Conservation (phyloP, 2,888 invertebrate genomes). For the Drosophila parthenogenetica region DNA sequence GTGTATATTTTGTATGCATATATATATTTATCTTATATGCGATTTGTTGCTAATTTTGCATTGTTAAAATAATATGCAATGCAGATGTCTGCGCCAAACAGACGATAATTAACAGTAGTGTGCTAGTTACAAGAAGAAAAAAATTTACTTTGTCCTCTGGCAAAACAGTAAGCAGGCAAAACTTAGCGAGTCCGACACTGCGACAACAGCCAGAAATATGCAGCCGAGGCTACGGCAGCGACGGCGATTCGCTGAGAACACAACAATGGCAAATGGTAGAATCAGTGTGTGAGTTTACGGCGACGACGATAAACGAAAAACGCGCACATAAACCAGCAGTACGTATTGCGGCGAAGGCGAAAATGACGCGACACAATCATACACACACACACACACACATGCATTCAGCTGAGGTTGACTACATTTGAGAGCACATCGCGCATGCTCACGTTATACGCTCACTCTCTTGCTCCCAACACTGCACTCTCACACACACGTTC, state of each 20-base stretch:
- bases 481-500: constrained; percentile 51
- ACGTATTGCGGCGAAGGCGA: constrained; percentile 49
- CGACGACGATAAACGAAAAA: constrained; percentile 47
- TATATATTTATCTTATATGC: constrained; percentile 19
- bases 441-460: constrained; percentile 31
- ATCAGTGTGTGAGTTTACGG: constrained; percentile 58
- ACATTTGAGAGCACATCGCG: constrained; percentile 46
- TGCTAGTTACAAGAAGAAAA: constrained; percentile 26
- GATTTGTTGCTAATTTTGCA: constrained; percentile 40
- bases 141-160: constrained; percentile 28
- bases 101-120: constrained; percentile 33
- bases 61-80: constrained; percentile 35
- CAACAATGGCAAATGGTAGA: constrained; percentile 47
- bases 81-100: constrained; percentile 24
- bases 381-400: constrained; percentile 28
- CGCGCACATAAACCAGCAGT: constrained; percentile 41
- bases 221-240: constrained; percentile 33
- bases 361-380: constrained; percentile 46
- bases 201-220: constrained; percentile 38
- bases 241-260: constrained; percentile 34
- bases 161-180: constrained; percentile 43
- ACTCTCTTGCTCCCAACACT: constrained; percentile 39
- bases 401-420: constrained; percentile 25
- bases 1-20: constrained; percentile 9
- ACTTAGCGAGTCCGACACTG: constrained; percentile 16